phyloP scores from a whole-genome alignment of 2,888 invertebrate species.

The Trissoscelio sp. region DNA sequence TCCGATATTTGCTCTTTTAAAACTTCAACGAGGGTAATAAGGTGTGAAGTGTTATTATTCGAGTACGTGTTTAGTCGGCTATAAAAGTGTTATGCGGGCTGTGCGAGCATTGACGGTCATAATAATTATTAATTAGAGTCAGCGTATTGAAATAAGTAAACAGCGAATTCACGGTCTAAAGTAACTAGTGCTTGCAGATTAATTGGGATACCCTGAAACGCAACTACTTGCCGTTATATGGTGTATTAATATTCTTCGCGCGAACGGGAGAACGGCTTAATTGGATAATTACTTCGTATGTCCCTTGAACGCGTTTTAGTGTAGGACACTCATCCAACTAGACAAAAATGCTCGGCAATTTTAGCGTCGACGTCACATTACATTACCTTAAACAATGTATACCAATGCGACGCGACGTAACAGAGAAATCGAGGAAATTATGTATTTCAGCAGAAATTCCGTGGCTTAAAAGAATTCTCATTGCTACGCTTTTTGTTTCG shows the following conservation, averaged over 20 bases:
- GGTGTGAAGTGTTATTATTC: constrained; percentile 1
- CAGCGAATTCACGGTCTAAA: neutral
- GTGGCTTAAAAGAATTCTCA: neutral
- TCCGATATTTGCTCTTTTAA: neutral
- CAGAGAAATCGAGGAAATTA: neutral
- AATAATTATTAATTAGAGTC: constrained; percentile 12
- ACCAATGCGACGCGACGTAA: neutral
- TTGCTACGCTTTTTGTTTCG: neutral
- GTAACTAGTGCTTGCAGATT: constrained; percentile 6
- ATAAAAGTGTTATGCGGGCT: neutral
- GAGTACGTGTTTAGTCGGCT: neutral
- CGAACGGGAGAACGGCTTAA: constrained; percentile 34
- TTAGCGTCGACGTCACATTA: neutral
- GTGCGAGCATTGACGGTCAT: neutral
- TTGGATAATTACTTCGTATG: constrained; percentile 40
- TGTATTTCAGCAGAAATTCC: neutral
- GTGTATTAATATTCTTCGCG: constrained; percentile 29
- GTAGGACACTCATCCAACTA: constrained; percentile 1
- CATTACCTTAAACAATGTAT: neutral
- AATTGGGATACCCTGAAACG: constrained; percentile 16
- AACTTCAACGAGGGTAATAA: neutral
- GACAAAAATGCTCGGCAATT: constrained; percentile 25
- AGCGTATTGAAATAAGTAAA: neutral
- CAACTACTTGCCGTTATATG: constrained; percentile 21
- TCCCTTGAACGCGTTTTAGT: constrained; percentile 1